Percentiles rank a stretch among this genome's conserved stretches.
Evolutionary conservation across 1,140 invertebrate genomes (phyloP).

Genomic region (Temnothorax nylanderi): DNA sequence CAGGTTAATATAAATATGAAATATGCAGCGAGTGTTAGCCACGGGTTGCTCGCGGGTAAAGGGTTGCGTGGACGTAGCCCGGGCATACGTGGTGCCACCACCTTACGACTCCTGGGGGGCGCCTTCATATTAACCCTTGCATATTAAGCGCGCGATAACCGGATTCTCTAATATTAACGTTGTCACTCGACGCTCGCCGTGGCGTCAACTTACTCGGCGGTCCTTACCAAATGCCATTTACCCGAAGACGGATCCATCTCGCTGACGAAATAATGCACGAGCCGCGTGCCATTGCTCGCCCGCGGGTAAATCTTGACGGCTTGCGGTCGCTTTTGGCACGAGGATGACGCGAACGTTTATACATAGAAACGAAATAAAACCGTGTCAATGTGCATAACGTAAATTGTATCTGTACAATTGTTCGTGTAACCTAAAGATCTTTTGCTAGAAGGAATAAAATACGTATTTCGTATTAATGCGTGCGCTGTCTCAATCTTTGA

Average conservation of each 20-base stretch:
- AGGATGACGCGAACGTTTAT: background rate
- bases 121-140: slow-evolving; percentile 83
- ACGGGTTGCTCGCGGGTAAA: slow-evolving; percentile 77
- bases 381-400: background rate
- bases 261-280: slow-evolving; percentile 66
- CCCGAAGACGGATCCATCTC: slow-evolving; percentile 74
- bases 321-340: slow-evolving; percentile 18
- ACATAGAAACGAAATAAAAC: slow-evolving; percentile 8
- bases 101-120: slow-evolving; percentile 82
- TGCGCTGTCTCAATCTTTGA: background rate
- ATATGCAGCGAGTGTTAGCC: slow-evolving; percentile 84
- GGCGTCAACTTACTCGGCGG: slow-evolving; percentile 65
- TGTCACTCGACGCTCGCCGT: slow-evolving; percentile 72
- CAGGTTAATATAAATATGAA: slow-evolving; percentile 87
- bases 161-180: slow-evolving; percentile 82
- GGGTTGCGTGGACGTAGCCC: slow-evolving; percentile 71
- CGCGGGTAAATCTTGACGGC: slow-evolving; percentile 53
- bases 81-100: slow-evolving; percentile 77
- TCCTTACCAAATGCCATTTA: slow-evolving; percentile 72
- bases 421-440: background rate
- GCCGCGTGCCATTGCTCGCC: slow-evolving; percentile 39
- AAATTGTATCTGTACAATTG: background rate
- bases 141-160: slow-evolving; percentile 82
- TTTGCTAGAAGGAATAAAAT: background rate
- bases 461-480: background rate